phyloP scores from a whole-genome alignment of 2,113 vertebrate genomes.

The Ranitomeya imitator region DNA sequence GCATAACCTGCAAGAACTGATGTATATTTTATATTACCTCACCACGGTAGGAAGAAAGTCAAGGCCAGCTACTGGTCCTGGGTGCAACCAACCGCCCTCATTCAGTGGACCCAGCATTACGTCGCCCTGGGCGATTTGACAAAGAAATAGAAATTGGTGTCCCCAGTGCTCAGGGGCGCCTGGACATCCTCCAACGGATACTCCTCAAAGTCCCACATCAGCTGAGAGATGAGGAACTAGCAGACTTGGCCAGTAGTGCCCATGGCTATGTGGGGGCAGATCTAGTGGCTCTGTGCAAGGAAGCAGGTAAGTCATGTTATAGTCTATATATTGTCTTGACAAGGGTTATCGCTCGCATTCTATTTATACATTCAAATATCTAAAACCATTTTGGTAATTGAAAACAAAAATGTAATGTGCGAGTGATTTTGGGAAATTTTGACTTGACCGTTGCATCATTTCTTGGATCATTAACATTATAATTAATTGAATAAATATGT shows the following conservation, averaged over 20 bases:
- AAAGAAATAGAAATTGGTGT: constrained; percentile 95
- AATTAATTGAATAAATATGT: too few species aligned
- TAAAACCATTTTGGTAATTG: too few species aligned
- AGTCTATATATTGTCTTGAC: neutral
- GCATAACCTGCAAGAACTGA: neutral
- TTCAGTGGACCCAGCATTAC: constrained; percentile 86
- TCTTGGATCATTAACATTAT: too few species aligned
- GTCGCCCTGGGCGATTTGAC: constrained; percentile 92
- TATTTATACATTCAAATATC: too few species aligned
- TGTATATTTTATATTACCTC: neutral
- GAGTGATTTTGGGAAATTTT: too few species aligned
- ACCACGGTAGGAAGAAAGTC: constrained; percentile 79
- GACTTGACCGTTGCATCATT: too few species aligned
- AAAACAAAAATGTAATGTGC: too few species aligned
- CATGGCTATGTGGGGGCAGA: constrained; percentile 96
- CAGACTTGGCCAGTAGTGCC: constrained; percentile 76
- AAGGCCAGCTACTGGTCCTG: constrained; percentile 88
- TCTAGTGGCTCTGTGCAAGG: constrained; percentile 89
- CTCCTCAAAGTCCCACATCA: constrained; percentile 77
- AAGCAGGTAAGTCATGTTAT: constrained; percentile 80
- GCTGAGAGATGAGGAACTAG: constrained; percentile 72
- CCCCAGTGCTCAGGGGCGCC: constrained; percentile 79
- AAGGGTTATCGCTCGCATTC: neutral
- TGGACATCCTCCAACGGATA: constrained; percentile 86
- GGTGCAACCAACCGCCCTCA: constrained; percentile 95